Evolutionary conservation across 2,888 invertebrate species (phyloP).

Genomic region (Nasonia oneida): DNA sequence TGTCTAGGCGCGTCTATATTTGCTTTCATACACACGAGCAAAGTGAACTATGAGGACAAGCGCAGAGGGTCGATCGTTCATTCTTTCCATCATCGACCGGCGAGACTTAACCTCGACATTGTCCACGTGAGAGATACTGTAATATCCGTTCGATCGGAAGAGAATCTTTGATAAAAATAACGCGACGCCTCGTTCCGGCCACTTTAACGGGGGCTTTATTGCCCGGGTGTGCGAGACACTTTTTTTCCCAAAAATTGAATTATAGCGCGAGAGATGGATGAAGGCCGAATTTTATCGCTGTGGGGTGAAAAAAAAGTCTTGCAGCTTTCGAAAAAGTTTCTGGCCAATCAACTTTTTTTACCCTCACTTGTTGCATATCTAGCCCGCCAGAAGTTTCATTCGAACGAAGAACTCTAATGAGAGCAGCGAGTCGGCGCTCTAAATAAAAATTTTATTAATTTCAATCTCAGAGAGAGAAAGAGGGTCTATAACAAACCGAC

Average conservation of each 20-base stretch:
- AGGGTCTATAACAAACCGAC: too few relatives aligned
- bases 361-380: not conserved
- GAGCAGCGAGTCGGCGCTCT: not conserved
- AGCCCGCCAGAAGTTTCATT: not conserved
- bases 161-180: slow-evolving; percentile 36
- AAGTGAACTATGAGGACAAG: not conserved
- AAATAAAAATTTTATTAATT: not conserved
- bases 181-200: slow-evolving; percentile 5
- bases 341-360: not conserved
- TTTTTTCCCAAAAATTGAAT: not conserved
- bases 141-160: not conserved
- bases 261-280: not conserved
- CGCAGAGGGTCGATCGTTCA: not conserved
- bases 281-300: not conserved
- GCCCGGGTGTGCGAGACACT: not conserved
- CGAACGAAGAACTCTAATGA: not conserved
- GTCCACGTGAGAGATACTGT: not conserved
- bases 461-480: not conserved
- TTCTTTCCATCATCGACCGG: not conserved
- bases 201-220: slow-evolving; percentile 9
- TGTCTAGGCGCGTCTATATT: not conserved
- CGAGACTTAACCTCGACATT: not conserved
- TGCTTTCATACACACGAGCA: not conserved
- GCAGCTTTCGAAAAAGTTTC: not conserved
- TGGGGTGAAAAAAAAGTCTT: not conserved